Conservation (phyloP, 2,888 invertebrate species). For the Papilio demoleus region DNA sequence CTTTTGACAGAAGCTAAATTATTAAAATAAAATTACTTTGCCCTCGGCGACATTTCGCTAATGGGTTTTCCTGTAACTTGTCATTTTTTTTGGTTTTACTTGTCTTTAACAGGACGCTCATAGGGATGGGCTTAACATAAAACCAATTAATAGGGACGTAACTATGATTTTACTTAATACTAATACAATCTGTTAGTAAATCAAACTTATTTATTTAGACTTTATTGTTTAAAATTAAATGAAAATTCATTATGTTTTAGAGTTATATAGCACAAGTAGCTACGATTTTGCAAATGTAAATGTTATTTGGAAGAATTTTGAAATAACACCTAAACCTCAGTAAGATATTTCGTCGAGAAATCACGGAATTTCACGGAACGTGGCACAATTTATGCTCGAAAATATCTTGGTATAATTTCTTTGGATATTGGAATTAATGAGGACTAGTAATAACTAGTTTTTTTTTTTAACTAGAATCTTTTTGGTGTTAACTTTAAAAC, state of each 20-base stretch:
- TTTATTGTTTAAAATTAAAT: neutral
- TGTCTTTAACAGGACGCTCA: neutral
- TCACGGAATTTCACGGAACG: neutral
- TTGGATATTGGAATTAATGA: neutral
- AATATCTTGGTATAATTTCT: neutral
- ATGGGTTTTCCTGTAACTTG: slow-evolving; percentile 21
- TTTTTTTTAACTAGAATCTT: too few species aligned
- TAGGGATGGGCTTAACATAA: neutral
- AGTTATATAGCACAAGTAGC: neutral
- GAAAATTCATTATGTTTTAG: neutral
- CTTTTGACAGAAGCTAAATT: slow-evolving; percentile 22
- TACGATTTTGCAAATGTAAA: neutral
- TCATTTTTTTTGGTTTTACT: slow-evolving; percentile 4
- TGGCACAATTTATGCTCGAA: slow-evolving; percentile 4
- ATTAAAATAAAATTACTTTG: slow-evolving; percentile 21
- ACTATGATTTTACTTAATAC: too few species aligned
- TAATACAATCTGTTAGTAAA: too few species aligned
- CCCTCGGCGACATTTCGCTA: slow-evolving; percentile 21
- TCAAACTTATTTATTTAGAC: too few species aligned
- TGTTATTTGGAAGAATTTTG: neutral
- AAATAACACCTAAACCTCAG: neutral
- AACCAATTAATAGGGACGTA: neutral
- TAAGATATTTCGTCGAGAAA: neutral
- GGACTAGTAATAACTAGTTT: too few species aligned
- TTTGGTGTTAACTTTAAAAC: too few species aligned